Evolutionary conservation across 64 coral and sea anemone genomes (phyloP).

Genomic region (Orbicella faveolata): DNA sequence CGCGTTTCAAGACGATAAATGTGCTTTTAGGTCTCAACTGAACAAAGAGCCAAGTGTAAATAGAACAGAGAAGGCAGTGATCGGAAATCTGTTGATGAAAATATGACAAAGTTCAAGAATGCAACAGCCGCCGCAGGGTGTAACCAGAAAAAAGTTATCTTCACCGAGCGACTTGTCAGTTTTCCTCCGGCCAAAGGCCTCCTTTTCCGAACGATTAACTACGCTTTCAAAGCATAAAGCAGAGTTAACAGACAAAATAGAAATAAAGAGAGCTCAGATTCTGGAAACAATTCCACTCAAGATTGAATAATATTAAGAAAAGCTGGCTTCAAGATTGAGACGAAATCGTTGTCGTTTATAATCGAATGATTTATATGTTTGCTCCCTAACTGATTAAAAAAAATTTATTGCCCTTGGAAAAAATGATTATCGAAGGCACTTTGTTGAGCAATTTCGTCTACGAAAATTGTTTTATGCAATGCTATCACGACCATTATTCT

Average conservation of each 20-base stretch:
- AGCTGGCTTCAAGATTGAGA: constrained; percentile 8
- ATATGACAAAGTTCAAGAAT: constrained; percentile 34
- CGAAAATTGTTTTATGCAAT: neutral
- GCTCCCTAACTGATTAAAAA: constrained; percentile 18
- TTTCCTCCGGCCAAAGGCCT: neutral
- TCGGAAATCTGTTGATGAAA: constrained; percentile 44
- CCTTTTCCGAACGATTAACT: constrained; percentile 17
- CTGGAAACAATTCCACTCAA: constrained; percentile 21
- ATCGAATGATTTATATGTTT: constrained; percentile 41
- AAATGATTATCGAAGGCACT: constrained; percentile 31
- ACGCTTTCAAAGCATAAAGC: neutral
- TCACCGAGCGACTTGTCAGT: neutral
- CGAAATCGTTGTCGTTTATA: constrained; percentile 6
- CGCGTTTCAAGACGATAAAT: constrained; percentile 7
- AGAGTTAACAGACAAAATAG: neutral
- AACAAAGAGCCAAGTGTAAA: constrained; percentile 39
- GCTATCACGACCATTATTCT: neutral
- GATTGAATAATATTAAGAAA: constrained; percentile 5
- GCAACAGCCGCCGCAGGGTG: neutral
- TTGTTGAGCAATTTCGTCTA: constrained; percentile 19
- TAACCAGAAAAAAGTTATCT: neutral
- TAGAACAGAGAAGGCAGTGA: constrained; percentile 11
- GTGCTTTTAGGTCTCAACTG: constrained; percentile 4
- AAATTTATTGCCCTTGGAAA: constrained; percentile 41
- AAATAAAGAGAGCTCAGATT: neutral